phyloP scores from a whole-genome alignment of 2,113 vertebrate genomes.

The Neolamprologus falcicula region DNA sequence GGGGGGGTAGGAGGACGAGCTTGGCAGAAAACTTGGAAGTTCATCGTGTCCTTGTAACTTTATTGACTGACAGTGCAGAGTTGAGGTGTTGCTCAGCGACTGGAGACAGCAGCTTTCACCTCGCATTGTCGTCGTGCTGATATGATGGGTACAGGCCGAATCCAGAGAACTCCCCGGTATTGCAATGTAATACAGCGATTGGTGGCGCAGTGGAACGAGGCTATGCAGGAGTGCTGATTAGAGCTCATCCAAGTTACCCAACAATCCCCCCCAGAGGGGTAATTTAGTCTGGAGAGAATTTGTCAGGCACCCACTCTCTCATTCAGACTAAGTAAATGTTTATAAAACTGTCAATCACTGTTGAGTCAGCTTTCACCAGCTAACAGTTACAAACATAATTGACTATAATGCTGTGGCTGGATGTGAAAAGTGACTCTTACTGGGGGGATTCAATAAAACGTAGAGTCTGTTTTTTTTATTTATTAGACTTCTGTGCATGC shows the following conservation, averaged over 20 bases:
- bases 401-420: not conserved
- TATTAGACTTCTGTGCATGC: slow-evolving; percentile 25
- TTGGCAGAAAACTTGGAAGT: slow-evolving; percentile 14
- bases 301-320: slow-evolving; percentile 20
- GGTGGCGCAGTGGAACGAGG: not conserved
- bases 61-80: slow-evolving; percentile 30
- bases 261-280: not conserved
- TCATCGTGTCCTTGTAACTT: slow-evolving; percentile 58
- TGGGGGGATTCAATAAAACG: slow-evolving; percentile 15
- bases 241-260: slow-evolving; percentile 2
- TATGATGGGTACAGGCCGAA: not conserved
- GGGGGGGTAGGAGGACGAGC: not conserved
- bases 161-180: not conserved
- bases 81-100: not conserved
- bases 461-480: not conserved
- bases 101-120: slow-evolving; percentile 21
- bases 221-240: slow-evolving; percentile 31
- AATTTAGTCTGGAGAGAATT: slow-evolving; percentile 31
- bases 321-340: slow-evolving; percentile 38
- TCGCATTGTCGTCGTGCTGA: not conserved
- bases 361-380: not conserved
- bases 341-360: slow-evolving; percentile 24
- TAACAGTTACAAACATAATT: not conserved
- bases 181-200: slow-evolving; percentile 2
- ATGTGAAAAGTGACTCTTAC: not conserved